Evolutionary conservation across 1,140 invertebrate genomes (phyloP).

Genomic region (Ceratina calcarata): DNA sequence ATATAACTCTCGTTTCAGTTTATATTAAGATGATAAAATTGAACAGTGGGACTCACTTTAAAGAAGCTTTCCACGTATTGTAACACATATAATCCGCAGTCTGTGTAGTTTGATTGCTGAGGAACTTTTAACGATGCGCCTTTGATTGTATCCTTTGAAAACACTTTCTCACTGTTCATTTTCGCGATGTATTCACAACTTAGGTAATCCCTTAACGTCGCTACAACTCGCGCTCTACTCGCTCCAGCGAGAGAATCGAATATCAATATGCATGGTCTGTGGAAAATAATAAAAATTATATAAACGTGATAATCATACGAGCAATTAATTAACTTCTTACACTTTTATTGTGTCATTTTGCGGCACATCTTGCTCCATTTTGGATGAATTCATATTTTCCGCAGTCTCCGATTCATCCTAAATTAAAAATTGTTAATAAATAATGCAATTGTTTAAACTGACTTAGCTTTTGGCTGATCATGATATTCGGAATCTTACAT

Average conservation of each 20-base stretch:
- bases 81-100: conserved; percentile 97
- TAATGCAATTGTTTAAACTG: conserved; percentile 19
- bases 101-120: conserved; percentile 97
- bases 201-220: conserved; percentile 93
- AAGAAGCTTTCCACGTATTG: conserved; percentile 99
- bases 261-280: conserved; percentile 92
- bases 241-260: conserved; percentile 95
- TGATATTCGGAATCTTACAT: conserved; percentile 58
- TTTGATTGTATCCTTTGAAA: conserved; percentile 90
- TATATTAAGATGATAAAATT: neutral
- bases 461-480: neutral
- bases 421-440: conserved; percentile 38
- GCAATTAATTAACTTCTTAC: conserved; percentile 55
- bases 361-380: conserved; percentile 35
- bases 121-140: conserved; percentile 94
- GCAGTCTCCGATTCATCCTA: conserved; percentile 70
- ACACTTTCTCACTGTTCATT: conserved; percentile 83
- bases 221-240: conserved; percentile 89
- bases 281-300: conserved; percentile 40
- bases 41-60: conserved; percentile 79
- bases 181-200: conserved; percentile 93
- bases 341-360: conserved; percentile 64
- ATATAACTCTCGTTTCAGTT: no score
- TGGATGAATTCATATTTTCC: conserved; percentile 23
- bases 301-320: neutral